phyloP scores from a whole-genome alignment of 2,888 invertebrate species.

The Tridacna gigas region DNA sequence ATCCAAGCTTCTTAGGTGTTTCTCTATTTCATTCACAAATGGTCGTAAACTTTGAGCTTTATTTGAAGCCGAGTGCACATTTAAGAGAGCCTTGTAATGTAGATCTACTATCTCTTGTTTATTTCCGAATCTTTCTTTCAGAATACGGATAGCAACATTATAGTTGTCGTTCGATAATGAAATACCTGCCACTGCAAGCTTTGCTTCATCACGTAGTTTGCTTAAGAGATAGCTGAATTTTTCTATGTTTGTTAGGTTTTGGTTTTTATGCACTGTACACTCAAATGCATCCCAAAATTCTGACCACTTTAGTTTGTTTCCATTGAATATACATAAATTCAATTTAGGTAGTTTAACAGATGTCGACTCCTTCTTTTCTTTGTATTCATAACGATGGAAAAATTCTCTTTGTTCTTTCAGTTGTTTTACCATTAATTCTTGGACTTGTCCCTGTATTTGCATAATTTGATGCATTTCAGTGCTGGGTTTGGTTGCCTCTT shows the following conservation, averaged over 20 bases:
- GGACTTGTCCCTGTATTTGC: slow-evolving; percentile 21
- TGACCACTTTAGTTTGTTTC: slow-evolving; percentile 37
- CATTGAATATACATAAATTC: slow-evolving; percentile 24
- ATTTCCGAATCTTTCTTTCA: no score
- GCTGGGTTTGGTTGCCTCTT: no score
- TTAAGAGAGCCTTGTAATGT: slow-evolving; percentile 33
- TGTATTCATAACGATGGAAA: slow-evolving; percentile 6
- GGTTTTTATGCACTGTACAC: slow-evolving; percentile 14
- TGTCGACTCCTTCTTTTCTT: not conserved
- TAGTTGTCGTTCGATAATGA: slow-evolving; percentile 40
- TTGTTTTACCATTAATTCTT: slow-evolving; percentile 15
- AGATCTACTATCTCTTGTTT: slow-evolving; percentile 32
- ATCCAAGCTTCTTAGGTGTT: slow-evolving; percentile 37
- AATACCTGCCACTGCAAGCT: slow-evolving; percentile 28
- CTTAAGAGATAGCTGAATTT: slow-evolving; percentile 28
- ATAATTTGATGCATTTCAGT: not conserved
- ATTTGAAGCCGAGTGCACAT: slow-evolving; percentile 8
- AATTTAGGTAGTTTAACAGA: slow-evolving; percentile 40
- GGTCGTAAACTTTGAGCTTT: slow-evolving; percentile 15
- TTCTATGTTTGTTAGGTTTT: slow-evolving; percentile 8
- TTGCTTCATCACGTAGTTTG: no score
- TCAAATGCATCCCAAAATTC: slow-evolving; percentile 36
- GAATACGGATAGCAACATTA: slow-evolving; percentile 21
- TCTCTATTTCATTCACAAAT: slow-evolving; percentile 22
- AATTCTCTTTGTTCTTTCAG: slow-evolving; percentile 21